phyloP scores from a whole-genome alignment of 1,140 invertebrate species.

The Drosophila kohkoa region DNA sequence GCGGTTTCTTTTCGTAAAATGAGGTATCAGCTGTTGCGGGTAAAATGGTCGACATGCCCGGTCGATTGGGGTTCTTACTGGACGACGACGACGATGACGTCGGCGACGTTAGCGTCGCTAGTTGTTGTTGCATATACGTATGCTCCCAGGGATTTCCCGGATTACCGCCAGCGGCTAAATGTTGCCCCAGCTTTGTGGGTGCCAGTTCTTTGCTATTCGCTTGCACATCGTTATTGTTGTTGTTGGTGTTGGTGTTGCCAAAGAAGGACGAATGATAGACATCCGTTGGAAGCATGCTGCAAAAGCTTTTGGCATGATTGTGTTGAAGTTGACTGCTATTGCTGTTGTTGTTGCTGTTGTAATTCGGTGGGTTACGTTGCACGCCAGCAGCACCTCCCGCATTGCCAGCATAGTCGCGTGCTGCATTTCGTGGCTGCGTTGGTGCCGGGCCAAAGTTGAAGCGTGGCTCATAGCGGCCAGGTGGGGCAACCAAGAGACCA shows the following conservation, averaged over 20 bases:
- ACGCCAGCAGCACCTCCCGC: background rate
- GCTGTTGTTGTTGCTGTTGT: constrained; percentile 50
- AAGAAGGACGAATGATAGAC: constrained; percentile 43
- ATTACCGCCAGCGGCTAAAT: constrained; percentile 10
- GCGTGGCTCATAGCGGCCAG: constrained; percentile 56
- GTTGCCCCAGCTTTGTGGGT: constrained; percentile 14
- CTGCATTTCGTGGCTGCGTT: constrained; percentile 33
- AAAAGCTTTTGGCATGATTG: constrained; percentile 37
- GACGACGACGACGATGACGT: constrained; percentile 42
- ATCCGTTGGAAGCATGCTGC: constrained; percentile 48
- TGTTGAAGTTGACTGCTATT: constrained; percentile 46
- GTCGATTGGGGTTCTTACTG: constrained; percentile 71
- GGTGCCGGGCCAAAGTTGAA: constrained; percentile 51
- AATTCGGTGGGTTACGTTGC: constrained; percentile 74
- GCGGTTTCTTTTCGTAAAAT: constrained; percentile 82
- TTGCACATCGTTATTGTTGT: constrained; percentile 17
- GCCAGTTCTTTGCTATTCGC: constrained; percentile 18
- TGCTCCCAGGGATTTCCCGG: constrained; percentile 44
- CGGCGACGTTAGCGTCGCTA: constrained; percentile 42
- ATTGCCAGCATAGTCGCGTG: constrained; percentile 45
- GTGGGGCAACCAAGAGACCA: constrained; percentile 53
- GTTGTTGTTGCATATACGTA: constrained; percentile 34
- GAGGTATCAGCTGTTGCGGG: constrained; percentile 79
- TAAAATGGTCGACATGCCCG: constrained; percentile 63
- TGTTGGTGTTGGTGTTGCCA: constrained; percentile 11